These are phyloP conservation scores for Heliconius melpomene DNA, from an alignment of 1,140 invertebrate species.

Conservation along the genomic window DNA sequence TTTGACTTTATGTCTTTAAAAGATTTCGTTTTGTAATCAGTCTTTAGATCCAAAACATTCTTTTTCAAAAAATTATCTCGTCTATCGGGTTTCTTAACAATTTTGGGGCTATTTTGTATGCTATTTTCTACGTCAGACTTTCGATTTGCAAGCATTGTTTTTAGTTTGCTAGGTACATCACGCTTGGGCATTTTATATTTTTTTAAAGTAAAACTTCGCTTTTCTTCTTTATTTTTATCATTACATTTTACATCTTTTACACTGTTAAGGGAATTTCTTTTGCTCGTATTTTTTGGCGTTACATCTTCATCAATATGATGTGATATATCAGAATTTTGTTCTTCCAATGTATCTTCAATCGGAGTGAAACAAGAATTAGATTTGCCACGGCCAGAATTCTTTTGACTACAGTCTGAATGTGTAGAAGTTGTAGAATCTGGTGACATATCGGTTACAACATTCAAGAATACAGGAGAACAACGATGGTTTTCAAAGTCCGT, in stretches of 20 bases:
- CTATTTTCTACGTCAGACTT: conserved; percentile 77
- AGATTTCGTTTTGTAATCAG: conserved; percentile 85
- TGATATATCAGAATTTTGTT: conserved; percentile 52
- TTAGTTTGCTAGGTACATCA: conserved; percentile 88
- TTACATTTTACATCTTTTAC: conserved; percentile 60
- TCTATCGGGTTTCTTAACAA: conserved; percentile 80
- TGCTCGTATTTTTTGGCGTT: conserved; percentile 69
- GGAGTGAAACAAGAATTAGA: conserved; percentile 59
- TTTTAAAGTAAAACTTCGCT: conserved; percentile 82
- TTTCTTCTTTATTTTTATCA: conserved; percentile 81
- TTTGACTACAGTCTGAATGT: conserved; percentile 77
- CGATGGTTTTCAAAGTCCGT: conserved; percentile 89
- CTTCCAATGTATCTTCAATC: conserved; percentile 57
- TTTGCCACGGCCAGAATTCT: conserved; percentile 58
- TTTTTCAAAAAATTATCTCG: conserved; percentile 92
- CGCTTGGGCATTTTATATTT: conserved; percentile 89
- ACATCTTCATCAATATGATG: conserved; percentile 57
- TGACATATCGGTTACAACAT: conserved; percentile 82
- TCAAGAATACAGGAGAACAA: conserved; percentile 75
- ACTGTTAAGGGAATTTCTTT: conserved; percentile 74
- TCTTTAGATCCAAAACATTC: conserved; percentile 83
- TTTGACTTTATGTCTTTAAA: conserved; percentile 92
- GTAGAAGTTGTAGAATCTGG: conserved; percentile 81
- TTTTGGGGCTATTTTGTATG: conserved; percentile 73
- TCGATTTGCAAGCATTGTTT: conserved; percentile 84